A percentile compares a stretch with the other conserved stretches of the same genome.
Evolutionary conservation across 2,797 vertebrate genomes (phyloP).

Genomic region (Crax fasciolata): DNA sequence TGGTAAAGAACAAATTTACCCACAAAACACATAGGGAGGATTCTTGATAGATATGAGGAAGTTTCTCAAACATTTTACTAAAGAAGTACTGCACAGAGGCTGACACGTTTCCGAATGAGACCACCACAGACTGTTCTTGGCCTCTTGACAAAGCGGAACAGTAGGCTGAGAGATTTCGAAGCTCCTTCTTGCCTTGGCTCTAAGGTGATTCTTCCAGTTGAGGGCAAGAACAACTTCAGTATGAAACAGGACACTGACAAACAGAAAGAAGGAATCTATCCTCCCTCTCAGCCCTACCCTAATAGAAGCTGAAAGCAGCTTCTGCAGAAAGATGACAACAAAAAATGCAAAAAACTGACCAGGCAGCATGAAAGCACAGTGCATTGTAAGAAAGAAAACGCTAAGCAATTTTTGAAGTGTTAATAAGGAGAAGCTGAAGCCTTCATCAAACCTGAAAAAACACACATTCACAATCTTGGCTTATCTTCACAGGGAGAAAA

Average conservation of each 20-base stretch:
- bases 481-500: conserved; percentile 38
- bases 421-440: conserved; percentile 31
- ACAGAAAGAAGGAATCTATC: background rate
- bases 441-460: conserved; percentile 18
- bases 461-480: background rate
- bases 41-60: background rate
- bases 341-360: background rate
- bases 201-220: background rate
- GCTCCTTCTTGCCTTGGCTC: background rate
- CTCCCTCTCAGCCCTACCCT: background rate
- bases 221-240: background rate
- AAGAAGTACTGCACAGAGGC: background rate
- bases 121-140: background rate
- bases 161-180: background rate
- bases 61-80: background rate
- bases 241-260: background rate
- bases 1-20: background rate
- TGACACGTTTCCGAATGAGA: background rate
- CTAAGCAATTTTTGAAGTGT: background rate
- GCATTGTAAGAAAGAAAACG: background rate
- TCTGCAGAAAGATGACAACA: background rate
- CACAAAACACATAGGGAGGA: accelerated
- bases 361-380: background rate
- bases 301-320: background rate
- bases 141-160: background rate